Evolutionary conservation across 2,888 invertebrate genomes (phyloP).

Genomic region (Alsophila aescularia): DNA sequence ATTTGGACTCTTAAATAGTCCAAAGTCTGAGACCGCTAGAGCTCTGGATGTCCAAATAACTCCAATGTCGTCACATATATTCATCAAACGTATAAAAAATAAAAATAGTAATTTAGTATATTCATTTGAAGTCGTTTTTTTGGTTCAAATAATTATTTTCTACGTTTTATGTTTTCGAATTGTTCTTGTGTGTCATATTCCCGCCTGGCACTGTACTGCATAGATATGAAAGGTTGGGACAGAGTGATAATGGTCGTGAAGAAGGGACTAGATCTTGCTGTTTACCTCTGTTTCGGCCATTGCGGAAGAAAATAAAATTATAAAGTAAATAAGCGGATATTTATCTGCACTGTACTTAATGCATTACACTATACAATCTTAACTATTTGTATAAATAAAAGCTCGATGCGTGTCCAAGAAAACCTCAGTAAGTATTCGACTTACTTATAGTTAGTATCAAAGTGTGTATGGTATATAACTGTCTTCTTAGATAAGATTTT

Average conservation of each 20-base stretch:
- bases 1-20: too few species aligned
- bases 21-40: too few species aligned
- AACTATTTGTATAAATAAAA: background rate
- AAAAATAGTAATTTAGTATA: too few species aligned
- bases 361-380: conserved; percentile 34
- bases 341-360: conserved; percentile 28
- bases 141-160: too few species aligned
- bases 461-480: background rate
- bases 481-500: too few species aligned
- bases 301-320: conserved; percentile 67
- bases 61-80: too few species aligned
- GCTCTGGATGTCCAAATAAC: too few species aligned
- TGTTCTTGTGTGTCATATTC: background rate
- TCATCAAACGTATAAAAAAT: too few species aligned
- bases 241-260: conserved; percentile 61
- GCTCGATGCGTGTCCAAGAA: conserved; percentile 9
- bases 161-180: too few species aligned
- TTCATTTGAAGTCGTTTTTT: too few species aligned
- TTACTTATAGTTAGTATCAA: background rate
- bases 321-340: conserved; percentile 55
- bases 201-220: conserved; percentile 11
- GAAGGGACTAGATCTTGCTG: conserved; percentile 48
- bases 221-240: conserved; percentile 49
- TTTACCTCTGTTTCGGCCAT: conserved; percentile 81
- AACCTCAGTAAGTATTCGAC: background rate